Evolutionary conservation across 92 coral and sea anemone species (phyloP).

Genomic region (Chrysogorgia sp.): DNA sequence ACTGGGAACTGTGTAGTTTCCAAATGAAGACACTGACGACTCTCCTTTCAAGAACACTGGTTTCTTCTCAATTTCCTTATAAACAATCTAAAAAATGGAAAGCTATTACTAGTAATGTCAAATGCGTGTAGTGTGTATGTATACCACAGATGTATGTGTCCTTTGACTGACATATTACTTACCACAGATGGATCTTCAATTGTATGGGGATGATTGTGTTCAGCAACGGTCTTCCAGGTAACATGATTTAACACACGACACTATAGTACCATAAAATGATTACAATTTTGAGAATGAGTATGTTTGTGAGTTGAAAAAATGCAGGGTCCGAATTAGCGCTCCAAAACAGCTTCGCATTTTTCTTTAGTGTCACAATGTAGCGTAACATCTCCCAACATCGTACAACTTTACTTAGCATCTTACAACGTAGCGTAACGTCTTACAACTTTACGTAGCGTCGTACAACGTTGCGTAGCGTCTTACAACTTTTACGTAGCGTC

Average conservation of each 20-base stretch:
- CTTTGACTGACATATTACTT: conserved; percentile 38
- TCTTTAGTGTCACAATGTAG: no score
- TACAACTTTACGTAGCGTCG: no score
- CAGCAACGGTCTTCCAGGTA: conserved; percentile 95
- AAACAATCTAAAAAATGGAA: conserved; percentile 69
- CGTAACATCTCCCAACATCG: no score
- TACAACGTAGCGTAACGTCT: no score
- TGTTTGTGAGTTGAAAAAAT: not conserved
- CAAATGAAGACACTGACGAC: conserved; percentile 76
- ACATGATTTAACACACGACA: conserved; percentile 95
- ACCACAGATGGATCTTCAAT: conserved; percentile 84
- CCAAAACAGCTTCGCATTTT: no score
- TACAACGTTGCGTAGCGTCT: no score
- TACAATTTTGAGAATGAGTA: not conserved
- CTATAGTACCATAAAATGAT: conserved; percentile 36
- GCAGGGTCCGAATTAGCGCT: not conserved
- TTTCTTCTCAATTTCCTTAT: conserved; percentile 86
- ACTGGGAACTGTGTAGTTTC: conserved; percentile 82
- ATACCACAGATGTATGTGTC: no score
- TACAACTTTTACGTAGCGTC: no score
- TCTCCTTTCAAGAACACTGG: conserved; percentile 88
- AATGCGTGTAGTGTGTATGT: not conserved
- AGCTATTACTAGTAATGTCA: not conserved
- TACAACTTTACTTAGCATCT: no score
- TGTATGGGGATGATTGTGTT: conserved; percentile 74